Percentiles rank a stretch among this genome's conserved stretches.
Evolutionary conservation across 2,113 vertebrate species (phyloP).

Genomic region (Alligator sinensis): DNA sequence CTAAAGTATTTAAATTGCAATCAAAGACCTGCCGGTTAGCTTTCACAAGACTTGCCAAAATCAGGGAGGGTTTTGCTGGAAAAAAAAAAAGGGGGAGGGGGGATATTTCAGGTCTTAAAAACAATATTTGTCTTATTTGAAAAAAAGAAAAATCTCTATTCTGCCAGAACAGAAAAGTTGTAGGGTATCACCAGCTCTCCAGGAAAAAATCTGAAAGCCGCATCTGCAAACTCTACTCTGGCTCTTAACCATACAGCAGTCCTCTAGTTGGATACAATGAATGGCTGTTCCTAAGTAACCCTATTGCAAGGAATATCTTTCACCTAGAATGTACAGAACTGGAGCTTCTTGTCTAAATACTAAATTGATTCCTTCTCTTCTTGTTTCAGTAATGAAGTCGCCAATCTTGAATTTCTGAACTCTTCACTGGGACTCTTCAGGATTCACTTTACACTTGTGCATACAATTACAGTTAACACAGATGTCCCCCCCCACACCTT

Average conservation of each 20-base stretch:
- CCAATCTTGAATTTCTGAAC: not conserved
- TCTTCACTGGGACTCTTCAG: not conserved
- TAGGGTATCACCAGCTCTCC: not conserved
- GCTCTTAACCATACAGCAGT: not conserved
- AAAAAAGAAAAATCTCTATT: not conserved
- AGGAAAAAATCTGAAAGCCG: not conserved
- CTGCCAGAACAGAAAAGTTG: not conserved
- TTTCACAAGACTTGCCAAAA: not conserved
- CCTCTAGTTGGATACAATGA: not conserved
- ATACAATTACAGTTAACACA: no score
- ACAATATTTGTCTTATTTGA: not conserved
- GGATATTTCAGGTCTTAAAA: not conserved
- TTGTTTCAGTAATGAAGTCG: not conserved
- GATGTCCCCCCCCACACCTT: not conserved
- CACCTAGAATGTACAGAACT: not conserved
- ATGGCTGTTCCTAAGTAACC: not conserved
- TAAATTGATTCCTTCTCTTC: not conserved
- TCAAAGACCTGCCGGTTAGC: not conserved
- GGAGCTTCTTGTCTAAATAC: not conserved
- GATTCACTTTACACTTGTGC: not conserved
- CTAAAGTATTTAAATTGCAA: not conserved
- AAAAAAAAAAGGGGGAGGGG: not conserved
- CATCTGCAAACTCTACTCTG: not conserved
- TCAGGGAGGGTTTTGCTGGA: not conserved
- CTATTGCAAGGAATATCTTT: not conserved